phyloP scores from a whole-genome alignment of 2,888 invertebrate genomes.

The Dynastes maya region DNA sequence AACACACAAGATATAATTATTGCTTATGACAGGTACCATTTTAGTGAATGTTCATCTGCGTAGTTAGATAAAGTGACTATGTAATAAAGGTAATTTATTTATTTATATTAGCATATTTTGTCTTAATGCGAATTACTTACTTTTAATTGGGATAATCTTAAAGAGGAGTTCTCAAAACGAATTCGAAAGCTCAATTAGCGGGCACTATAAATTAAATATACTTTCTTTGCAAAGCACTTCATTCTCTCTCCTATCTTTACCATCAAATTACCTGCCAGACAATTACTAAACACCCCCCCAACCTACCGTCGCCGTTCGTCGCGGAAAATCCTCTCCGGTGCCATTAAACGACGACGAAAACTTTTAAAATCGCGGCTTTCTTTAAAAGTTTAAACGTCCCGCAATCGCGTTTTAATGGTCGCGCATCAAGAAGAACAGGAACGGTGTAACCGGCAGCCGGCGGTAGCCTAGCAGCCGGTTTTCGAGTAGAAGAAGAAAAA shows the following conservation, averaged over 20 bases:
- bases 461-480: slow-evolving; percentile 25
- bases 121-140: too few species aligned
- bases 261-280: slow-evolving; percentile 34
- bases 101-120: too few species aligned
- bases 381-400: slow-evolving; percentile 61
- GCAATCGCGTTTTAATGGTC: slow-evolving; percentile 58
- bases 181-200: too few species aligned
- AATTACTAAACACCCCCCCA: slow-evolving; percentile 18
- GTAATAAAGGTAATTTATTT: too few species aligned
- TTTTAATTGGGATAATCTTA: too few species aligned
- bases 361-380: slow-evolving; percentile 60
- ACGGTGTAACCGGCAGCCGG: slow-evolving; percentile 14
- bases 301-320: background rate
- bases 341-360: slow-evolving; percentile 48
- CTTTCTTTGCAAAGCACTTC: background rate
- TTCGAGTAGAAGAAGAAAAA: slow-evolving; percentile 50
- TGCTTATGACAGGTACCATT: too few species aligned
- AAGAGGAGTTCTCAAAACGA: too few species aligned
- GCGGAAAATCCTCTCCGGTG: slow-evolving; percentile 5
- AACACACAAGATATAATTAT: too few species aligned
- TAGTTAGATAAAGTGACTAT: too few species aligned
- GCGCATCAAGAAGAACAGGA: slow-evolving; percentile 14
- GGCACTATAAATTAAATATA: too few species aligned
- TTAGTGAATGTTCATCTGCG: too few species aligned
- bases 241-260: background rate